These are phyloP conservation scores for Tiliqua scincoides DNA, from an alignment of 2,113 vertebrate genomes.

Conservation along the genomic window DNA sequence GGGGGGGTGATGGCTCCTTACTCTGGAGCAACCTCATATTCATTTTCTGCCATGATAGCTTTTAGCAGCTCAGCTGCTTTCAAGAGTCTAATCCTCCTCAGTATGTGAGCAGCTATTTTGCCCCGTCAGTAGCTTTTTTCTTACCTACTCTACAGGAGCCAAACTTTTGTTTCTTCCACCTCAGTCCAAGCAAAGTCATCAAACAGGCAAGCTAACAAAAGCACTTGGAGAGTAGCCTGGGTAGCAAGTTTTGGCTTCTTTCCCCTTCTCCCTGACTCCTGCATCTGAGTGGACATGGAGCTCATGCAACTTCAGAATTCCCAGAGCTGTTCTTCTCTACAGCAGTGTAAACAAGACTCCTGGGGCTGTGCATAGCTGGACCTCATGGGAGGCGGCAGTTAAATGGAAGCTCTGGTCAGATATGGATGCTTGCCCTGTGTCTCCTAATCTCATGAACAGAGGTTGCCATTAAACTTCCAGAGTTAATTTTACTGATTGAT, in stretches of 20 bases:
- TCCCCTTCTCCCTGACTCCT: not conserved
- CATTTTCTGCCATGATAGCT: not conserved
- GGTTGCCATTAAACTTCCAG: slow-evolving; percentile 12
- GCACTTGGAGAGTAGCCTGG: not conserved
- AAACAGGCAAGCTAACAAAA: not conserved
- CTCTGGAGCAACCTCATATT: too few species aligned
- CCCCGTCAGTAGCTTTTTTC: not conserved
- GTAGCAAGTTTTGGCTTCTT: not conserved
- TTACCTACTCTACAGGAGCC: not conserved
- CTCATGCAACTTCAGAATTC: not conserved
- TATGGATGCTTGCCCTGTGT: slow-evolving; percentile 28
- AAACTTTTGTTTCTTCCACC: not conserved
- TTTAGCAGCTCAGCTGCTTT: not conserved
- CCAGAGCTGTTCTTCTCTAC: not conserved
- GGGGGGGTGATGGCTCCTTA: too few species aligned
- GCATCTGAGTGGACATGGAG: not conserved
- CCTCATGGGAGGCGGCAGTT: not conserved
- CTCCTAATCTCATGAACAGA: not conserved
- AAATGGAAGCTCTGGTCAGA: slow-evolving; percentile 1
- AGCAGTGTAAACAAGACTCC: not conserved
- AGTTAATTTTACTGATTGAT: too few species aligned
- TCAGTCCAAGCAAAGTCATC: not conserved
- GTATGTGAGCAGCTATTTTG: not conserved
- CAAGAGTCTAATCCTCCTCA: not conserved
- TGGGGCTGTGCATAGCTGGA: not conserved